A percentile compares a stretch with the other conserved stretches of the same genome.
Evolutionary conservation across 2,113 vertebrate species (phyloP).

Genomic region (Silurus glanis): DNA sequence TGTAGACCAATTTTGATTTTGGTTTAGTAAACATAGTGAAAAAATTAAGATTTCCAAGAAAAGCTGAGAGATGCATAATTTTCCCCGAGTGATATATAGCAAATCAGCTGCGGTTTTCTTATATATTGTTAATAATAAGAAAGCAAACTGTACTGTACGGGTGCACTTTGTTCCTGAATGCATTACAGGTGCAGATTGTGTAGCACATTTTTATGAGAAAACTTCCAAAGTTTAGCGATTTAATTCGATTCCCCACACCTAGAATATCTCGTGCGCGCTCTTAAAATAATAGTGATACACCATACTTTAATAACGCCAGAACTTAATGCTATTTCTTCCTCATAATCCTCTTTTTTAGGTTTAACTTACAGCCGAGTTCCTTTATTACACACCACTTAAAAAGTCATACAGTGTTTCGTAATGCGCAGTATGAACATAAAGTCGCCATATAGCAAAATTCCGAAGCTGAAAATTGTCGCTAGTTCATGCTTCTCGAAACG

Average conservation of each 20-base stretch:
- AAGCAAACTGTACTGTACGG: constrained; percentile 4
- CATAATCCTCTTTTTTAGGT: constrained; percentile 2
- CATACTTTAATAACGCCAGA: constrained; percentile 26
- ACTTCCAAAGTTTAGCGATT: constrained; percentile 35
- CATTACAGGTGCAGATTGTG: not conserved
- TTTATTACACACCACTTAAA: constrained; percentile 27
- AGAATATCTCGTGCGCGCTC: constrained; percentile 21
- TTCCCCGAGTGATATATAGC: constrained; percentile 2
- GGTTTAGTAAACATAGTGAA: not conserved
- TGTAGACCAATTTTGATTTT: not conserved
- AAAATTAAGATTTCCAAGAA: not conserved
- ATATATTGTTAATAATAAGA: not conserved
- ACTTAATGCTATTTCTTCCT: constrained; percentile 25
- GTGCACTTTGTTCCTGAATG: not conserved
- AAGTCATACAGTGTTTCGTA: not conserved
- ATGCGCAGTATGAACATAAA: not conserved
- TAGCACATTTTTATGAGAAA: constrained; percentile 22
- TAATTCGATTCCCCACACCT: constrained; percentile 24
- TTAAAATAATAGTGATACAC: constrained; percentile 37
- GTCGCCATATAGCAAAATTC: too few relatives aligned
- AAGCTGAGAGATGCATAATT: not conserved
- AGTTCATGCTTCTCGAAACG: not conserved
- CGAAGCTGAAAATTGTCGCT: not conserved
- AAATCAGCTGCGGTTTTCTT: not conserved
- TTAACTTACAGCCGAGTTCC: constrained; percentile 8